A percentile compares a stretch with the other conserved stretches of the same genome.
These are phyloP conservation scores for Cyrtonyx montezumae DNA, from an alignment of 2,113 vertebrate species.

Conservation along the genomic window DNA sequence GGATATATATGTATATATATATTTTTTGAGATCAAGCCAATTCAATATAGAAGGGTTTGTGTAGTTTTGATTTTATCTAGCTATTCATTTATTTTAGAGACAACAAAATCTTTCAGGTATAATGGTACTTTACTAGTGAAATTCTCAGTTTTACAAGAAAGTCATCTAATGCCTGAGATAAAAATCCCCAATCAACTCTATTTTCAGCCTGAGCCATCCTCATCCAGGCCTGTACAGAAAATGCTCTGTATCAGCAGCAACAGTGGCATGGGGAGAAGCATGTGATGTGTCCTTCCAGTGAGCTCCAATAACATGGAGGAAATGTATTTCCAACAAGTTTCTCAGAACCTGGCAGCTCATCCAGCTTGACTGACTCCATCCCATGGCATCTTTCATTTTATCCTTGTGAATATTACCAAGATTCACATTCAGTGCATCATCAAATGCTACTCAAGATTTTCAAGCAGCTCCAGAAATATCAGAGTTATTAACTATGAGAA, in stretches of 20 bases:
- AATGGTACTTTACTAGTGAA: neutral
- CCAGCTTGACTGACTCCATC: accelerated
- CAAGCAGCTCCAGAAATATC: neutral
- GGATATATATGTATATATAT: too few relatives aligned
- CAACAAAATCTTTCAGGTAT: neutral
- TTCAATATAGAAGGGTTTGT: neutral
- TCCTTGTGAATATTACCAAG: neutral
- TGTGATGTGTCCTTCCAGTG: neutral
- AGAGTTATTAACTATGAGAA: neutral
- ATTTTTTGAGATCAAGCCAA: neutral
- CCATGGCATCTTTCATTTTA: neutral
- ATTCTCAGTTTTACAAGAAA: neutral
- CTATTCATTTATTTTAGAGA: neutral
- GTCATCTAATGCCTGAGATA: neutral
- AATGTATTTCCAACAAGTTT: neutral
- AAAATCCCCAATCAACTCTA: neutral
- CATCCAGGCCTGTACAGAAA: neutral
- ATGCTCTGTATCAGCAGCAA: neutral
- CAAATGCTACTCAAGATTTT: neutral
- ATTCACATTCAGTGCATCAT: neutral
- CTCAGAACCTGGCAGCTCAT: neutral
- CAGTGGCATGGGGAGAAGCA: accelerated
- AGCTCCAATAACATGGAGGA: neutral
- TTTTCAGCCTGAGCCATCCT: neutral
- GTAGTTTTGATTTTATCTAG: neutral